These are phyloP conservation scores for Schizopygopsis malacanthus DNA, from an alignment of 2,797 vertebrate genomes.

Conservation along the genomic window DNA sequence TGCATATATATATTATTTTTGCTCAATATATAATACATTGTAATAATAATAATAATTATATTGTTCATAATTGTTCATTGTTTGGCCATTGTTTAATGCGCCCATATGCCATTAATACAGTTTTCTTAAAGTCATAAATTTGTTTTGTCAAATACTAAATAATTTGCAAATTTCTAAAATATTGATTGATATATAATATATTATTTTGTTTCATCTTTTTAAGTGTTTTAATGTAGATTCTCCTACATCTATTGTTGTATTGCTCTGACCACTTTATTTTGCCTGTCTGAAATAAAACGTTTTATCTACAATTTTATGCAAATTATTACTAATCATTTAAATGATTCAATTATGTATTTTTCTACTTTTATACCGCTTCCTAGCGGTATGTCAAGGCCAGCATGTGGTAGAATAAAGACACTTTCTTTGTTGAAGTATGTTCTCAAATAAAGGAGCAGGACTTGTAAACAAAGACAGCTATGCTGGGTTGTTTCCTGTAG, in stretches of 20 bases:
- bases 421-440: background rate
- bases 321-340: background rate
- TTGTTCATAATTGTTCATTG: too few species aligned
- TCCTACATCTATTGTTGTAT: background rate
- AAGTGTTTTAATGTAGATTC: background rate
- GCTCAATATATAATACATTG: background rate
- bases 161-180: too few species aligned
- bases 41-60: background rate
- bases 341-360: background rate
- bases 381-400: background rate
- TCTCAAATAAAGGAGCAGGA: background rate
- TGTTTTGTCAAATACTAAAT: too few species aligned
- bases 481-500: background rate
- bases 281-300: background rate
- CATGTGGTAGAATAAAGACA: background rate
- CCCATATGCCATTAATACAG: too few species aligned
- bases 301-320: background rate
- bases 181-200: too few species aligned
- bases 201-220: too few species aligned
- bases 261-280: background rate
- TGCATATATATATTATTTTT: background rate
- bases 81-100: background rate
- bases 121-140: too few species aligned
- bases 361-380: background rate
- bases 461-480: slow-evolving; percentile 4